phyloP scores from a whole-genome alignment of 53 echinoderm and acorn worm species.

The Glandiceps talaboti region DNA sequence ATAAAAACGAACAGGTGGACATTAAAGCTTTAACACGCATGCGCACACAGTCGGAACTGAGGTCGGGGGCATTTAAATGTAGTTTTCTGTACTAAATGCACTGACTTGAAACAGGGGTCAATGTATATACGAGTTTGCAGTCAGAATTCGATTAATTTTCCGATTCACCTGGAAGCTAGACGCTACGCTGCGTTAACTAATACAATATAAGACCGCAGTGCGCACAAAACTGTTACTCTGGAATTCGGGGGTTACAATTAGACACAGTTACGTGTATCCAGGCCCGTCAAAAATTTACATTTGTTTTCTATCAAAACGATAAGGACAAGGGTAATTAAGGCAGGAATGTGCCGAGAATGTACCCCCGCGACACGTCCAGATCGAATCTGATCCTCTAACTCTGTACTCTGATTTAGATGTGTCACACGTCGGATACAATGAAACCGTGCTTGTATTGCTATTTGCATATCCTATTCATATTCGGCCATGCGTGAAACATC shows the following conservation, averaged over 20 bases:
- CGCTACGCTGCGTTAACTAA: background rate
- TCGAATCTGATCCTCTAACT: background rate
- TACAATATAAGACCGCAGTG: too few species aligned
- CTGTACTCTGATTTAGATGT: background rate
- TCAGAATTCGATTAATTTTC: background rate
- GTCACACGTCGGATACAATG: background rate
- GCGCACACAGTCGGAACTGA: background rate
- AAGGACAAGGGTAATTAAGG: background rate
- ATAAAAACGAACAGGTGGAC: background rate
- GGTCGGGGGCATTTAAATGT: too few species aligned
- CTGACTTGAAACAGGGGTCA: background rate
- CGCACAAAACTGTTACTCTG: too few species aligned
- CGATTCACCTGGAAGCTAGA: too few species aligned
- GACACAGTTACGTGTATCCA: too few species aligned
- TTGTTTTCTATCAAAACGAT: background rate
- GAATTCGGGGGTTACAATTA: too few species aligned
- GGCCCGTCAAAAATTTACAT: background rate
- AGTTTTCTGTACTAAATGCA: too few species aligned
- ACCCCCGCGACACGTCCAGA: background rate
- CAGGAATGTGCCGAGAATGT: background rate
- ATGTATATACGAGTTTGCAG: too few species aligned
- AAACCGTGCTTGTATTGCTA: background rate
- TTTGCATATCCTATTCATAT: background rate
- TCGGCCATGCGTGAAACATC: background rate
- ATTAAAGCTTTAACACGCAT: background rate